Conservation (phyloP, 2,113 vertebrate genomes). For the Pedionomus torquatus region DNA sequence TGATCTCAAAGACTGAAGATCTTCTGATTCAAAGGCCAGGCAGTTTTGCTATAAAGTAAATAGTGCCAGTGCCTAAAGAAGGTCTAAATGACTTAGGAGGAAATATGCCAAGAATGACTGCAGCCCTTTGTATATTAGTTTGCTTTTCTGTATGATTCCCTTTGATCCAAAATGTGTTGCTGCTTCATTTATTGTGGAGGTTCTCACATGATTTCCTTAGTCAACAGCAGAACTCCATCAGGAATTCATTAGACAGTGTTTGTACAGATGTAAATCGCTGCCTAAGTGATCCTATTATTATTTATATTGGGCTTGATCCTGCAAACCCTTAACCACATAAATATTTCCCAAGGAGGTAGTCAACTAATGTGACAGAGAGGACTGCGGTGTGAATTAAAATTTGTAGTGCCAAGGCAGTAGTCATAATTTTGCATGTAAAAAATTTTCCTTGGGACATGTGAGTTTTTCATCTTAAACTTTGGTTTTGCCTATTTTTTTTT, state of each 20-base stretch:
- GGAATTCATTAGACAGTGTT: slow-evolving; percentile 61
- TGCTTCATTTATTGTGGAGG: slow-evolving; percentile 19
- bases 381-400: neutral
- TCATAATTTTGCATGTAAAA: neutral
- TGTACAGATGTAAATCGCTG: slow-evolving; percentile 59
- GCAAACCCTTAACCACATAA: neutral
- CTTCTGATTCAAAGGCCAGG: slow-evolving; percentile 2
- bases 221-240: slow-evolving; percentile 55
- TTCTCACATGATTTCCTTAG: slow-evolving; percentile 39
- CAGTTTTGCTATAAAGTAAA: neutral
- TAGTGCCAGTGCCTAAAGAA: neutral
- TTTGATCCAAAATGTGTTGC: slow-evolving; percentile 45
- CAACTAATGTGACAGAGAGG: neutral
- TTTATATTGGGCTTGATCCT: slow-evolving; percentile 43
- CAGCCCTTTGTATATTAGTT: neutral
- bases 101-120: slow-evolving; percentile 27
- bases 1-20: slow-evolving; percentile 10
- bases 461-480: neutral
- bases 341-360: neutral
- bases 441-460: neutral
- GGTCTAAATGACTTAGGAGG: neutral
- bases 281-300: slow-evolving; percentile 46
- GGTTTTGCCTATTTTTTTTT: neutral
- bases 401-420: neutral
- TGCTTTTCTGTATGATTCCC: slow-evolving; percentile 18